These are phyloP conservation scores for Smutsia gigantea DNA, from an alignment of 2,797 vertebrate genomes.

Conservation along the genomic window DNA sequence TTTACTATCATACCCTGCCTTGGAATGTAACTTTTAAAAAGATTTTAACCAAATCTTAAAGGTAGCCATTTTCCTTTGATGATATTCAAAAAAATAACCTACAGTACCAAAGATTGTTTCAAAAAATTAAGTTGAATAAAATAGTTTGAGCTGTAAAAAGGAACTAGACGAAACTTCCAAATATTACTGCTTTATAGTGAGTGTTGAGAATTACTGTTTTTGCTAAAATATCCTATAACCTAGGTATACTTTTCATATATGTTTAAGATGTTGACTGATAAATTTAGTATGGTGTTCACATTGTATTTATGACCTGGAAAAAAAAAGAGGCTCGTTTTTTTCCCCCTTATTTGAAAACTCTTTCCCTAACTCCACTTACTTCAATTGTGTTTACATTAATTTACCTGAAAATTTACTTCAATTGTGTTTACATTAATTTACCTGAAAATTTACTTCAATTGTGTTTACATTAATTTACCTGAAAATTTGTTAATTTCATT, in stretches of 20 bases:
- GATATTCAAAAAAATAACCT: neutral
- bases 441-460: neutral
- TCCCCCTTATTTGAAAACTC: neutral
- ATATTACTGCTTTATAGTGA: neutral
- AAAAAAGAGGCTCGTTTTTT: neutral
- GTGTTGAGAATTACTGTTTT: neutral
- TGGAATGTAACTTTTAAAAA: neutral
- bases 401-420: no score
- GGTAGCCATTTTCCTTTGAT: neutral
- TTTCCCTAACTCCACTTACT: neutral
- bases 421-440: no score
- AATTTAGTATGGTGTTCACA: neutral
- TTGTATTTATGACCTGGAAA: neutral
- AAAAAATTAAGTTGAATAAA: constrained; percentile 6
- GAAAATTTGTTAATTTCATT: neutral
- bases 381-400: no score
- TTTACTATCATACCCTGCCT: neutral
- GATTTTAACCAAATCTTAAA: neutral
- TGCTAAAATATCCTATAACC: neutral
- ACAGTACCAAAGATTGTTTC: neutral
- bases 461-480: neutral
- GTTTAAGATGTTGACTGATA: neutral
- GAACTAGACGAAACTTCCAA: neutral
- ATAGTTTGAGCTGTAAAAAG: neutral
- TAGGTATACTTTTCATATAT: neutral